Base-by-base conservation (phyloP, 2,113 vertebrate genomes). In the Daphoenositta chrysoptera region DNA sequence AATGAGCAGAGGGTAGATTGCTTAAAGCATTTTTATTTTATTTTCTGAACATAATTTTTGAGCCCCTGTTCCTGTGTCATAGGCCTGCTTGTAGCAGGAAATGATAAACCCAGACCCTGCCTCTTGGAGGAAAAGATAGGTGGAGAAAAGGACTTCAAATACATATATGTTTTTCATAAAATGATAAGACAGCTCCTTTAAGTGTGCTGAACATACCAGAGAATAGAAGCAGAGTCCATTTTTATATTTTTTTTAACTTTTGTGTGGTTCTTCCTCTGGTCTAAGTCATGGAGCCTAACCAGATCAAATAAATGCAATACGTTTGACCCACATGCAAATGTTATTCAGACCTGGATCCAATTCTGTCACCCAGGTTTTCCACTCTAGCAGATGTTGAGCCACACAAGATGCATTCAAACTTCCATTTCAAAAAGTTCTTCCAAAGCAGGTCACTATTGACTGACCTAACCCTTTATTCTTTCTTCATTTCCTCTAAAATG, bases 61-160 rank as follows among this genome's bases (percentile, higher is more conserved):
- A 91, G 58, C 54, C 35, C n/a, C 50, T 65, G 23, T 77, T 91
- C 60, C 82, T 51, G 33, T 86, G 58, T 70, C 61, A 57, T 58
- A 45, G 45, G 39, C 30, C 54, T 88, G 79, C 85, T 93, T 95
- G 79, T 88, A 90, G 90, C 83, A 90, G 88, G 82, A 96, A 96
- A 86, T 73, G 5, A 93, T 83, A 92, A 96, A 91, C 53, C 35
- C 50, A 65, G 68, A 83, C 47, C 13, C 30, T 86, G 42, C 22
- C 40, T 90, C 90, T 86, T 85, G 44, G 68, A 77, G 83, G 66
- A 92, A 44, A 73, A 27, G 26, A 72, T 92, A 77, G 82, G 71
- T 92, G 68, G 71, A 90, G 90, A 88, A 94, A 87, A 94, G n/a
- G 35, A 85, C 78, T 88, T 87, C 54, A 91, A 91, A 88, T 91